Conservation (phyloP, 2,113 vertebrate genomes). For the Saimiri boliviensis region DNA sequence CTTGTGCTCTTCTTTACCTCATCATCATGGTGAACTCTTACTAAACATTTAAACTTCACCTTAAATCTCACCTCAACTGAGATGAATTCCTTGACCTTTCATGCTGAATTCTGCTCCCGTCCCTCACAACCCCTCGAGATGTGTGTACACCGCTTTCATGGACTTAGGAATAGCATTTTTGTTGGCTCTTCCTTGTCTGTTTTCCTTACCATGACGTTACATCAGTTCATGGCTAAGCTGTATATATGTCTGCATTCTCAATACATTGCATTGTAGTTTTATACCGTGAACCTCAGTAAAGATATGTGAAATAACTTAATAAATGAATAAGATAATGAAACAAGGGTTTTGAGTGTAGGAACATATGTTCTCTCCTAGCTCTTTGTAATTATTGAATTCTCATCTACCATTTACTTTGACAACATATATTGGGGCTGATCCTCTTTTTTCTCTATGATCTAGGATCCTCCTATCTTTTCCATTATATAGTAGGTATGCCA, state of each 20-base stretch:
- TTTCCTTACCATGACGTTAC: background rate
- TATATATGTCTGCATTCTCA: background rate
- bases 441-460: background rate
- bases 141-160: background rate
- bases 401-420: background rate
- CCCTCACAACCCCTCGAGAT: background rate
- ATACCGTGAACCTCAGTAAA: background rate
- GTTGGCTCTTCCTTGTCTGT: background rate
- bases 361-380: background rate
- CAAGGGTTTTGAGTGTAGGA: background rate
- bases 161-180: background rate
- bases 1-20: background rate
- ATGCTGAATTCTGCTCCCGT: background rate
- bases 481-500: background rate
- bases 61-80: background rate
- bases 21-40: background rate
- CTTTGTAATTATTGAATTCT: background rate
- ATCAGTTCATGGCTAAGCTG: background rate
- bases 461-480: background rate
- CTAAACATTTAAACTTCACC: background rate
- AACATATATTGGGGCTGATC: background rate
- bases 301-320: background rate
- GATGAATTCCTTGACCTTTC: background rate
- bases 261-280: background rate
- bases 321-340: background rate